A percentile compares a stretch with the other conserved stretches of the same genome.
Conservation (phyloP, 2,888 invertebrate species). For the Ormyrus thymus region DNA sequence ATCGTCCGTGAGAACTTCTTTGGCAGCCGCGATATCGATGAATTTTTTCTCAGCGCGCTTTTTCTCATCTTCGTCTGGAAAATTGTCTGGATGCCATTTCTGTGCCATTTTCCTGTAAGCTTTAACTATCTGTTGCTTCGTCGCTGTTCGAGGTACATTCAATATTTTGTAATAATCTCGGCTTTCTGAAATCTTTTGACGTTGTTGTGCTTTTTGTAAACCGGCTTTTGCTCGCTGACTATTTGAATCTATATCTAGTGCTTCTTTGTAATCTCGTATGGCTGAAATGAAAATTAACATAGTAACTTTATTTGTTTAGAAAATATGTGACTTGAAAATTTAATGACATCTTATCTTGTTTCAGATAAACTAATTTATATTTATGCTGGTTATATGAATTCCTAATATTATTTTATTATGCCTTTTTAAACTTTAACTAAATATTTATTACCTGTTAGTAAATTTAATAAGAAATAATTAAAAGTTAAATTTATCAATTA, state of each 20-base stretch:
- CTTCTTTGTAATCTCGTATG: constrained; percentile 89
- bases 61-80: constrained; percentile 89
- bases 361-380: too few species aligned
- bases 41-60: constrained; percentile 97
- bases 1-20: constrained; percentile 93
- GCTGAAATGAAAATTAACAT: constrained; percentile 77
- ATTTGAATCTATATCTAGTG: constrained; percentile 87
- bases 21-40: constrained; percentile 98
- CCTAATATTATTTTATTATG: too few species aligned
- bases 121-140: constrained; percentile 94
- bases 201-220: constrained; percentile 88
- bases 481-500: not conserved
- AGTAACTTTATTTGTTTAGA: too few species aligned
- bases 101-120: constrained; percentile 97
- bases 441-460: not conserved
- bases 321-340: too few species aligned
- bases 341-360: too few species aligned
- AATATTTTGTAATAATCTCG: constrained; percentile 98
- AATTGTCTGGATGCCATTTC: constrained; percentile 99
- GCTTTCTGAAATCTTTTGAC: constrained; percentile 94
- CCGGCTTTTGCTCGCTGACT: constrained; percentile 92
- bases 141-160: constrained; percentile 91
- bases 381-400: too few species aligned
- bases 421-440: not conserved
- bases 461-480: not conserved